A percentile compares a stretch with the other conserved stretches of the same genome.
Evolutionary conservation across 2,888 invertebrate species (phyloP).

Genomic region (Choristoneura rosaceana): DNA sequence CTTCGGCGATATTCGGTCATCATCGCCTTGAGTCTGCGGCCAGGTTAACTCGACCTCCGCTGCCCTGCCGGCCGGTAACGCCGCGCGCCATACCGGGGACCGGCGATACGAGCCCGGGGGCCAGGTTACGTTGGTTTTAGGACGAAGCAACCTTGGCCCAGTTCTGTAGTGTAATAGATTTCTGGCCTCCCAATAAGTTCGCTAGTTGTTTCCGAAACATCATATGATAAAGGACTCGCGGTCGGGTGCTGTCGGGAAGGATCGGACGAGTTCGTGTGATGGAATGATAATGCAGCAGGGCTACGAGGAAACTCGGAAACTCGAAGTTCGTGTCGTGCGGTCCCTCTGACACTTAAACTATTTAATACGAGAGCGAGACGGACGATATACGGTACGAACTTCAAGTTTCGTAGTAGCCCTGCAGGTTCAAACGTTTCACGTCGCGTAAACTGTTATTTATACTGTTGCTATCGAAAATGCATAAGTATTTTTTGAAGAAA

Average conservation of each 20-base stretch:
- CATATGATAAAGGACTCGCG: slow-evolving; percentile 4
- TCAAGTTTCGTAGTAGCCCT: no score
- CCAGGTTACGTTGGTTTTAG: slow-evolving; percentile 40
- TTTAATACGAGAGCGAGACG: no score
- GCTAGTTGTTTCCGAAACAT: slow-evolving; percentile 19
- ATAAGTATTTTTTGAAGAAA: no score
- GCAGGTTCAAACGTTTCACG: neutral
- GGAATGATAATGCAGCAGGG: no score
- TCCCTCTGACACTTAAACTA: no score
- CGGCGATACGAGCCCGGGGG: slow-evolving; percentile 53
- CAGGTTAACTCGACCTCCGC: slow-evolving; percentile 52
- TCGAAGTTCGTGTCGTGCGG: no score
- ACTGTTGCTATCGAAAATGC: no score
- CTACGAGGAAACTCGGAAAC: no score
- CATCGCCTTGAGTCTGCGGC: slow-evolving; percentile 51
- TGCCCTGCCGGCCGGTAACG: slow-evolving; percentile 48
- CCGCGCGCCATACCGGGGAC: slow-evolving; percentile 49
- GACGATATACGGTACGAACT: no score
- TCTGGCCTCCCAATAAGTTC: slow-evolving; percentile 67
- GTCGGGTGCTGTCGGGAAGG: slow-evolving; percentile 7
- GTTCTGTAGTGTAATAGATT: slow-evolving; percentile 66
- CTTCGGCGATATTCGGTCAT: slow-evolving; percentile 60
- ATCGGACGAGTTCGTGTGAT: neutral
- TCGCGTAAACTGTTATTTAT: no score
- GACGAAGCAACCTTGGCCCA: slow-evolving; percentile 71